Evolutionary conservation across 1,140 invertebrate genomes (phyloP).

Genomic region (Heliconius himera): DNA sequence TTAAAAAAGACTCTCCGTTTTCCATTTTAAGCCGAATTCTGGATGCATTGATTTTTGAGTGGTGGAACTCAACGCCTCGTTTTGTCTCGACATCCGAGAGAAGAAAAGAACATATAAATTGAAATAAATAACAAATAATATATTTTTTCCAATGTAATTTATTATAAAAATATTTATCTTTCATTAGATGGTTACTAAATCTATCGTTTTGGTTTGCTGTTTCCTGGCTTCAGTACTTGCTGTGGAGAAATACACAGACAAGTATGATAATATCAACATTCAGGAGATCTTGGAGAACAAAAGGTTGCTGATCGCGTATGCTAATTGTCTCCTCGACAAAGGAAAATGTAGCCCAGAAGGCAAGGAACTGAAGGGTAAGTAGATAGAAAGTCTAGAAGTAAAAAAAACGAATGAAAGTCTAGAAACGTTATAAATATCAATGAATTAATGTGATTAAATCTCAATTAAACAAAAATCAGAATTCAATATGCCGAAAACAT

Average conservation of each 20-base stretch:
- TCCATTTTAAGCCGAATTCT: too few relatives aligned
- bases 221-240: conserved; percentile 49
- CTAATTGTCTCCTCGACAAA: conserved; percentile 86
- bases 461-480: too few relatives aligned
- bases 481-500: too few relatives aligned
- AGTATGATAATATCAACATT: conserved; percentile 88
- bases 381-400: not conserved
- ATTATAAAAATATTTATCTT: not conserved
- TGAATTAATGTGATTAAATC: too few relatives aligned
- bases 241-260: conserved; percentile 84
- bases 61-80: too few relatives aligned
- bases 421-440: too few relatives aligned
- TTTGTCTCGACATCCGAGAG: too few relatives aligned
- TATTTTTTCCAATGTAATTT: conserved; percentile 14
- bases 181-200: conserved; percentile 52
- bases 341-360: conserved; percentile 87
- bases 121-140: not conserved
- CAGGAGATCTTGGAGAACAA: conserved; percentile 86
- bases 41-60: too few relatives aligned
- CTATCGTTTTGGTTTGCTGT: conserved; percentile 65
- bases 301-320: conserved; percentile 85
- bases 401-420: too few relatives aligned
- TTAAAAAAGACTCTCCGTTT: too few relatives aligned
- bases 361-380: conserved; percentile 86
- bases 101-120: too few relatives aligned